These are phyloP conservation scores for Seriola dumerili DNA, from an alignment of 2,113 vertebrate species.

Conservation along the genomic window DNA sequence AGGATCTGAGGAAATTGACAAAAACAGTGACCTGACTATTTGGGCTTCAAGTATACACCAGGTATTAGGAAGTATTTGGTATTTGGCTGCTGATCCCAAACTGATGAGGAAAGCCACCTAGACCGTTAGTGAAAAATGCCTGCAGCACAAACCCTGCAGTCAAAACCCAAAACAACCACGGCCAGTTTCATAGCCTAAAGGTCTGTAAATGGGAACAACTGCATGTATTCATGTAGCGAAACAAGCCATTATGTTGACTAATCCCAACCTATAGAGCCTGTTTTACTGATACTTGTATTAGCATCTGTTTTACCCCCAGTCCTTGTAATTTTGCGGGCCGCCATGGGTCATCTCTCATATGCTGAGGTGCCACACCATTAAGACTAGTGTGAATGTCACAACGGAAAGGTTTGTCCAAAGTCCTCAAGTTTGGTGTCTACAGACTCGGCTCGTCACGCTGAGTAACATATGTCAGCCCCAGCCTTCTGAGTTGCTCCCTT, in stretches of 20 bases:
- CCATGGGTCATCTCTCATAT: too few species aligned
- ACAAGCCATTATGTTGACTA: background rate
- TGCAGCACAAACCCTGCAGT: background rate
- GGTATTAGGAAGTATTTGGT: background rate
- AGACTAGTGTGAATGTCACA: too few species aligned
- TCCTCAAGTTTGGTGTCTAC: too few species aligned
- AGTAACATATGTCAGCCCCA: too few species aligned
- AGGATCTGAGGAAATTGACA: slow-evolving; percentile 86
- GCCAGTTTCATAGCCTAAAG: background rate
- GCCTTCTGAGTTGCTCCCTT: too few species aligned
- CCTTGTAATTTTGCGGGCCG: background rate
- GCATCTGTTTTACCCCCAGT: background rate
- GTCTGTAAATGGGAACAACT: background rate
- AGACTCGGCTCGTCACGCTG: too few species aligned
- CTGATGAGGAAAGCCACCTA: background rate
- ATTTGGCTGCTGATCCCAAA: background rate
- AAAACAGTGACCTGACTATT: background rate
- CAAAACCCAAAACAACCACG: background rate
- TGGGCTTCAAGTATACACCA: background rate
- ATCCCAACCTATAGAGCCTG: background rate
- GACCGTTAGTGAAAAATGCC: background rate
- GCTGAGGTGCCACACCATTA: too few species aligned
- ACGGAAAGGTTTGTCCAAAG: too few species aligned
- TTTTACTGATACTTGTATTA: background rate
- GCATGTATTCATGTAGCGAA: background rate